Evolutionary conservation across 2,113 vertebrate species (phyloP).

Genomic region (Ctenomys sociabilis): DNA sequence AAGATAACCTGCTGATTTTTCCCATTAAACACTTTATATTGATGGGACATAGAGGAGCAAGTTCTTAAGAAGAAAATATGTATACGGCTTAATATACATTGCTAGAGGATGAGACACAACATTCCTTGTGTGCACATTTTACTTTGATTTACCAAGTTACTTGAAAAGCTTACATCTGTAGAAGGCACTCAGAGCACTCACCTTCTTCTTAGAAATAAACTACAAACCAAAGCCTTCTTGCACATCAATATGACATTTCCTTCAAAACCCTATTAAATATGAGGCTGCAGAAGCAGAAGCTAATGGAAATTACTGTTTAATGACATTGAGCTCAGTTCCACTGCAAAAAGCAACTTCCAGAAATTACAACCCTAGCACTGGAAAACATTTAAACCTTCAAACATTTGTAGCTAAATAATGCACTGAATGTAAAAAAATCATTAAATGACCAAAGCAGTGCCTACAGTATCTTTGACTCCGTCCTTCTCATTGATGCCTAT

Average conservation of each 20-base stretch:
- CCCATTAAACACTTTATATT: background rate
- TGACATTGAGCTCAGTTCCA: slow-evolving; percentile 3
- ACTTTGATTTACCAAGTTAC: background rate
- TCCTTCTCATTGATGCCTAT: too few species aligned
- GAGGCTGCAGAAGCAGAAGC: slow-evolving; percentile 17
- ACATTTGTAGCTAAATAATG: slow-evolving; percentile 15
- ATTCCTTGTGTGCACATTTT: background rate
- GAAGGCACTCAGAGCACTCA: background rate
- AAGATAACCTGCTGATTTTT: background rate
- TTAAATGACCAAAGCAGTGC: background rate
- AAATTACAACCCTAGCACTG: slow-evolving; percentile 48
- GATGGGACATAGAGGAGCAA: background rate
- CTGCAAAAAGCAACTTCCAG: slow-evolving; percentile 50
- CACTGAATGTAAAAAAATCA: slow-evolving; percentile 8
- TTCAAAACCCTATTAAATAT: slow-evolving; percentile 46
- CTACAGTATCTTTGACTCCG: too few species aligned
- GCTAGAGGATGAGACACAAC: background rate
- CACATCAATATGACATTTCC: slow-evolving; percentile 55
- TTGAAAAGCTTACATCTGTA: background rate
- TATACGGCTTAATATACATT: background rate
- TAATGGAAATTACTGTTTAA: slow-evolving; percentile 59
- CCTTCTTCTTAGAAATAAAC: slow-evolving; percentile 58
- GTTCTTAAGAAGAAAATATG: slow-evolving; percentile 1
- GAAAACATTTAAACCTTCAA: background rate
- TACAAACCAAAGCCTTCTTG: slow-evolving; percentile 58